Evolutionary conservation across 2,797 vertebrate genomes (phyloP).

Genomic region (Heteromormyrus szaboi): DNA sequence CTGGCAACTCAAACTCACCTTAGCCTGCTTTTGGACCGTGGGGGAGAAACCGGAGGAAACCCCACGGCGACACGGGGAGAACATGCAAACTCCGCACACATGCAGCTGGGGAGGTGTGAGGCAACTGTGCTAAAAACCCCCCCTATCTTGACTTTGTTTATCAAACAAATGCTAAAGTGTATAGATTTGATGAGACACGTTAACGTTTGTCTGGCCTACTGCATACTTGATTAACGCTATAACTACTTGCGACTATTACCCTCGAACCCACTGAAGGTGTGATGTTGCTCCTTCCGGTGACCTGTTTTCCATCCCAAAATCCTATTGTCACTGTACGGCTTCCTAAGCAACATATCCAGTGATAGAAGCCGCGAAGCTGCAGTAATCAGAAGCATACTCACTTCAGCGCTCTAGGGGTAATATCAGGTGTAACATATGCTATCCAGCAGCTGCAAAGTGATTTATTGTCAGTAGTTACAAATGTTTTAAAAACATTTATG

Average conservation of each 20-base stretch:
- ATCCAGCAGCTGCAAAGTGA: constrained; percentile 7
- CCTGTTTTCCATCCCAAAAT: background rate
- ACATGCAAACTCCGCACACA: background rate
- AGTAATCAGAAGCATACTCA: background rate
- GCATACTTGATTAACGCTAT: background rate
- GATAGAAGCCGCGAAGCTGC: background rate
- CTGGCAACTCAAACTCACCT: background rate
- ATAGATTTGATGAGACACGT: background rate
- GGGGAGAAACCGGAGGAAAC: background rate
- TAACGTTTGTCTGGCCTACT: background rate
- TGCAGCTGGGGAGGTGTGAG: background rate
- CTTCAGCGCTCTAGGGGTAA: background rate
- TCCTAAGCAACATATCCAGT: background rate
- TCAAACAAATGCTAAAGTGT: background rate
- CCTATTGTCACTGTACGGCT: background rate
- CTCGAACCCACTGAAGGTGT: background rate
- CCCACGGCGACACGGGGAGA: background rate
- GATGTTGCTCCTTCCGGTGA: background rate
- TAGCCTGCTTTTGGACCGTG: background rate
- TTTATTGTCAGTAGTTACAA: background rate
- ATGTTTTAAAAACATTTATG: background rate
- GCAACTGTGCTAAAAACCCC: background rate
- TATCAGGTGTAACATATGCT: background rate
- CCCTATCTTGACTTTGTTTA: background rate
- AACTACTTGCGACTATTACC: background rate